Evolutionary conservation across 2,113 vertebrate species (phyloP), one percentile per base, ranked within the genome.

Genomic region (Chaetodon auriga): DNA sequence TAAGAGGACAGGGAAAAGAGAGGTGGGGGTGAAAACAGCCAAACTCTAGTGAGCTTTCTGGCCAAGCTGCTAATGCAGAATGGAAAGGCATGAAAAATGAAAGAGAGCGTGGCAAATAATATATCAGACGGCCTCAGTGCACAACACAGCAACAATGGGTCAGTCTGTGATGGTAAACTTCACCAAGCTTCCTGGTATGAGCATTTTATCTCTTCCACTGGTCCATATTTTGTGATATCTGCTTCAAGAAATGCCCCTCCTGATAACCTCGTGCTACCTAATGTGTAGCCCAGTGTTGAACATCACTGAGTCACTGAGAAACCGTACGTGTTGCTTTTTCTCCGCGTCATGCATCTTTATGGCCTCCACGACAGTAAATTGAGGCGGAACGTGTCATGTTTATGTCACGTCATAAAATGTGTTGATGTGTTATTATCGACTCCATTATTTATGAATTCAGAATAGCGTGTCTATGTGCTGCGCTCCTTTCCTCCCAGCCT

Each of bases 261-360:
- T 69, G 90, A 92, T 94, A 90, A 91, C 82, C 84, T 89, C 80
- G 68, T 58, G 23, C 48, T 81, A 62, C 80, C 54, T 69, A 46
- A 66, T 66, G 63, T 66, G 45, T 70, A 70, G 43, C 57, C 12
- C 23, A 38, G 45, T 75, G 46, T 74, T 38, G 16, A 74, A 80
- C 71, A 75, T 81, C 73, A 49, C 64, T 30, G 46, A 68, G 48
- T 75, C 30, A 49, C 51, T 71, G 75, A 75, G 65, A 78, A 81
- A 80, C 43, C 55, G 9, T 38, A 19, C 30, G 21, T 0, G 0
- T 70, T 41, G 64, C 48, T 43, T 38, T 36, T 12, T 58, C 46
- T 15, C 21, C 23, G 62, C 35, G 14, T 77, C 21, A 48, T 35
- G 7, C 8, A 19, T 58, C 68, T 78, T 79, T 60, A 43, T 55